A percentile compares a stretch with the other conserved stretches of the same genome.
These are phyloP conservation scores for Polypedilum vanderplanki DNA, from an alignment of 1,140 invertebrate genomes.

Conservation along the genomic window DNA sequence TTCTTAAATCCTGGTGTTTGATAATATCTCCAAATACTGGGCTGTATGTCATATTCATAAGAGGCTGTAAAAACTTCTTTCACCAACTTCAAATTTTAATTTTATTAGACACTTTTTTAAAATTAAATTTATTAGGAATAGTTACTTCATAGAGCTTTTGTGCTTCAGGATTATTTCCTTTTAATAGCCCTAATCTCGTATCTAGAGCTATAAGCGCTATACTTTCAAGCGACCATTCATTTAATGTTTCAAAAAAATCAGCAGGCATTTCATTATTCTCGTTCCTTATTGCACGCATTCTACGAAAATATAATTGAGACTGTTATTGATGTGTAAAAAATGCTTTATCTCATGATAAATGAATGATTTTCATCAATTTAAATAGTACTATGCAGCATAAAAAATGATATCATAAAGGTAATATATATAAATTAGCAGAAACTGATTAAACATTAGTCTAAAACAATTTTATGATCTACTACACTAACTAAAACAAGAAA, in stretches of 20 bases:
- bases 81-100: conserved; percentile 47
- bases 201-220: conserved; percentile 59
- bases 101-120: no score
- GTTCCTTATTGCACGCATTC: conserved; percentile 36
- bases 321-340: not conserved
- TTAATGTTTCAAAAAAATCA: conserved; percentile 52
- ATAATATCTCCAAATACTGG: conserved; percentile 55
- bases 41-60: conserved; percentile 53
- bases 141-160: conserved; percentile 36
- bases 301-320: not conserved
- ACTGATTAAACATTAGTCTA: no score
- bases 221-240: conserved; percentile 59
- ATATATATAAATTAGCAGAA: no score
- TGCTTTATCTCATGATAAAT: no score
- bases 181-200: conserved; percentile 54
- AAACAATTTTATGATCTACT: no score
- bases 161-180: conserved; percentile 45
- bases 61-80: conserved; percentile 52
- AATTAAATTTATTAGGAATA: not conserved
- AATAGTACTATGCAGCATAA: not conserved
- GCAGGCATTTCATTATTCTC: conserved; percentile 47
- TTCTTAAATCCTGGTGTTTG: conserved; percentile 51
- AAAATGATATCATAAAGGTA: not conserved
- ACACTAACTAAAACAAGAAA: no score
- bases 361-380: no score